A percentile compares a stretch with the other conserved stretches of the same genome.
These are phyloP conservation scores for Lochmaea crataegi DNA, from an alignment of 2,888 invertebrate genomes.

Conservation along the genomic window DNA sequence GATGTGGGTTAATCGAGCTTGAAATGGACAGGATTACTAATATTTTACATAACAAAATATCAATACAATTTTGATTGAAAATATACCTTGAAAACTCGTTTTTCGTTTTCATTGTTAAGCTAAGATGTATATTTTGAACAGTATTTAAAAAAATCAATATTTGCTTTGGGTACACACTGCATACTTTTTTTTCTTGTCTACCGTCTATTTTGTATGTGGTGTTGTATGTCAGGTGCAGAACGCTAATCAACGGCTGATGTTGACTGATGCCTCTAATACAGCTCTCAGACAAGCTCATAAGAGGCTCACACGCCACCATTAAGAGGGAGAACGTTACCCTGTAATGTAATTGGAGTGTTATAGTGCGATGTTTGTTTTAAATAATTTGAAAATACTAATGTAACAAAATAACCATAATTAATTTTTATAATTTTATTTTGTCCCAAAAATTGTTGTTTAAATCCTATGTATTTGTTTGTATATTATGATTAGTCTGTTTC, in stretches of 20 bases:
- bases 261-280: conserved; percentile 55
- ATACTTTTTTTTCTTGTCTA: conserved; percentile 2
- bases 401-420: not conserved
- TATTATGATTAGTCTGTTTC: too few species aligned
- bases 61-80: too few species aligned
- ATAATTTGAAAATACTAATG: not conserved
- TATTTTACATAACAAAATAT: too few species aligned
- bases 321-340: conserved; percentile 44
- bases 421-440: not conserved
- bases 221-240: conserved; percentile 51
- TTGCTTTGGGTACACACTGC: not conserved
- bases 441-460: too few species aligned
- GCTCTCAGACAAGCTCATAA: conserved; percentile 56
- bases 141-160: too few species aligned
- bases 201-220: conserved; percentile 28
- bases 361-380: conserved; percentile 24
- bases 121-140: too few species aligned
- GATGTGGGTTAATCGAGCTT: too few species aligned
- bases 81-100: too few species aligned
- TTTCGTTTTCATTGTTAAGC: too few species aligned
- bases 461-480: too few species aligned
- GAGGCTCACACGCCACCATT: conserved; percentile 51
- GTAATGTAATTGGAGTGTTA: conserved; percentile 47
- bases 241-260: conserved; percentile 53
- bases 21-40: too few species aligned